Percentiles rank a stretch among this genome's conserved stretches.
These are phyloP conservation scores for Augochlorella aurata DNA, from an alignment of 2,888 invertebrate genomes.

Conservation along the genomic window DNA sequence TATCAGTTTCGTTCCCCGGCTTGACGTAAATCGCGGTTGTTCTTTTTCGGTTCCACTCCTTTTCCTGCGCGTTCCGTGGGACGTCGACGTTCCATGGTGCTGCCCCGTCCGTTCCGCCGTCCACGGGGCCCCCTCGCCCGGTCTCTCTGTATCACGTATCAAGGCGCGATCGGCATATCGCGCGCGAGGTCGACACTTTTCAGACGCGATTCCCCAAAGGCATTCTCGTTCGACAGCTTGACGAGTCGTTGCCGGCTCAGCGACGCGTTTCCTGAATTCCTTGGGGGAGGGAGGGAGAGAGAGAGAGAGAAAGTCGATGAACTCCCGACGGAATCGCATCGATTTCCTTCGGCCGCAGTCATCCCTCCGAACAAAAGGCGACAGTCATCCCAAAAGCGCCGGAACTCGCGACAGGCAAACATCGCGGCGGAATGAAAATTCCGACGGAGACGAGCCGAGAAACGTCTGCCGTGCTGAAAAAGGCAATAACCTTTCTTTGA, in stretches of 20 bases:
- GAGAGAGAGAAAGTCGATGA: background rate
- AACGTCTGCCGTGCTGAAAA: background rate
- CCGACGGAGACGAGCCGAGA: no score
- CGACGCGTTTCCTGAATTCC: constrained; percentile 2
- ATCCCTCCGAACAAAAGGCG: no score
- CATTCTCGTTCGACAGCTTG: constrained; percentile 8
- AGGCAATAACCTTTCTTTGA: background rate
- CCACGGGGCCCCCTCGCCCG: background rate
- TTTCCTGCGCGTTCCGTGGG: constrained; percentile 26
- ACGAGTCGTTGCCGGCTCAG: background rate
- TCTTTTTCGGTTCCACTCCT: constrained; percentile 49
- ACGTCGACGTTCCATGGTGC: constrained; percentile 18
- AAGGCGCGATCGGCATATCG: constrained; percentile 16
- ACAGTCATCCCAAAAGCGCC: no score
- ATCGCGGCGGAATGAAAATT: no score
- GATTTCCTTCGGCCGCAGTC: no score
- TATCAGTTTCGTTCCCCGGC: constrained; percentile 54
- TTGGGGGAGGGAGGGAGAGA: no score
- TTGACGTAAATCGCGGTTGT: constrained; percentile 50
- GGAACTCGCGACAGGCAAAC: no score
- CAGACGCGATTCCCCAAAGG: constrained; percentile 3
- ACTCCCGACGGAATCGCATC: background rate
- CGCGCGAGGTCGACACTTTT: background rate
- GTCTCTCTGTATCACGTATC: constrained; percentile 7
- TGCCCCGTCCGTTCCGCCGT: constrained; percentile 26